phyloP scores from a whole-genome alignment of 2,113 vertebrate genomes.

The Phaethornis superciliosus region DNA sequence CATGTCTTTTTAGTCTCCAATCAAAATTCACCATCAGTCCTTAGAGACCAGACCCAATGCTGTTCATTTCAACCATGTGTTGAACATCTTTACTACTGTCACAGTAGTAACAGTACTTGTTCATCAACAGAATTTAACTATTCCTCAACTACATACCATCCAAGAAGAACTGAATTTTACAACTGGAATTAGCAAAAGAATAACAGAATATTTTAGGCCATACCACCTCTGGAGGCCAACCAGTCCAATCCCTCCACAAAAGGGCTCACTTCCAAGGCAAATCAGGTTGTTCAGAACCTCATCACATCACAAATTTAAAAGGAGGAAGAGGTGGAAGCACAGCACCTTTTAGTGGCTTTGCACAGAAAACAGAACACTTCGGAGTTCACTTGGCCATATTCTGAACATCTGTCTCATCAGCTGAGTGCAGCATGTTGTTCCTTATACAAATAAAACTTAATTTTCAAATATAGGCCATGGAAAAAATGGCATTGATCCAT shows the following conservation, averaged over 20 bases:
- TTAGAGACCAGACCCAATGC: background rate
- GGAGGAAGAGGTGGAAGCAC: background rate
- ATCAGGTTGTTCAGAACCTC: background rate
- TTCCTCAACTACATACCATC: background rate
- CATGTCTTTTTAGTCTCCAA: background rate
- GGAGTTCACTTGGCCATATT: background rate
- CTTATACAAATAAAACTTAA: background rate
- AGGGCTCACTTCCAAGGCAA: background rate
- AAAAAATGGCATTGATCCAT: background rate
- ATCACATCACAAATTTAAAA: background rate
- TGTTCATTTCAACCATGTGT: background rate
- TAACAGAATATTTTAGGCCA: background rate
- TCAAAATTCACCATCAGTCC: background rate
- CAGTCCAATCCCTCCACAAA: background rate
- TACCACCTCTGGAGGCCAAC: background rate
- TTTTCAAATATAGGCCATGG: background rate
- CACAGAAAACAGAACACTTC: background rate
- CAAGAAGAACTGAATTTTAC: background rate
- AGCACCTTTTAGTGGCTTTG: background rate
- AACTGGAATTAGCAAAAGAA: background rate
- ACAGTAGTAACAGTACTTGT: background rate
- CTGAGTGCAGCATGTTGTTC: background rate
- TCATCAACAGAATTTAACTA: background rate
- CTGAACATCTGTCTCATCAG: background rate
- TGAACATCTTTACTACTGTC: background rate